These are phyloP conservation scores for Nesospiza acunhae DNA, from an alignment of 2,113 vertebrate genomes.

Conservation along the genomic window DNA sequence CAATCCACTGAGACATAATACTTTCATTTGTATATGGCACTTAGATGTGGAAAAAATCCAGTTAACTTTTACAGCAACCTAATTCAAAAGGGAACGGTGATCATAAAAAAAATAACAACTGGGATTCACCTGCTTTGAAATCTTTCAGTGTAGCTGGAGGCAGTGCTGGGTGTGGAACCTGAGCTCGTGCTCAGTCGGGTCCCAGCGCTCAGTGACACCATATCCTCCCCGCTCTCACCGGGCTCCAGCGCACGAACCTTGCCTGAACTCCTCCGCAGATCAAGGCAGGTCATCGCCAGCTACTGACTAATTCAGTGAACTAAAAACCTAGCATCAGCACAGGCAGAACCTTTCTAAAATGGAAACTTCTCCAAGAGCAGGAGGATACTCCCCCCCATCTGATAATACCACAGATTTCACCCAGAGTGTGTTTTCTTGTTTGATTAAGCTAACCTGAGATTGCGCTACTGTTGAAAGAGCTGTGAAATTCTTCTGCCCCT, in stretches of 20 bases:
- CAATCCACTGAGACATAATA: neutral
- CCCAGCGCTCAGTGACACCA: neutral
- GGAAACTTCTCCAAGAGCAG: neutral
- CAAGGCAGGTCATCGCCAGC: neutral
- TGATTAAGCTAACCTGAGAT: neutral
- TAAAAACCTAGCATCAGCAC: neutral
- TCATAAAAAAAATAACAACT: neutral
- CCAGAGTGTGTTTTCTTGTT: neutral
- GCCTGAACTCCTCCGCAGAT: slow-evolving; percentile 4
- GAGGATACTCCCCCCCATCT: neutral
- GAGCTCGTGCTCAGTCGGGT: neutral
- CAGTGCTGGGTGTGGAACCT: neutral
- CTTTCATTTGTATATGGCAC: neutral
- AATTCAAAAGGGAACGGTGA: neutral
- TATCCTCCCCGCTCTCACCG: neutral
- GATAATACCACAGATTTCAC: neutral
- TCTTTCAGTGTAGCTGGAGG: neutral
- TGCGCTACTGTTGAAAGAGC: neutral
- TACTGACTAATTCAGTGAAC: slow-evolving; percentile 45
- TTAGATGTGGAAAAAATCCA: neutral
- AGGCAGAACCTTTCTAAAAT: neutral
- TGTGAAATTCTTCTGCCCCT: neutral
- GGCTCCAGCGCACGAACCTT: neutral
- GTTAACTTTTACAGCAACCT: neutral
- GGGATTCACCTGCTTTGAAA: neutral